Evolutionary conservation across 2,797 vertebrate genomes (phyloP), one percentile per base, ranked within the genome.

Genomic region (Cyprinodon diabolis): DNA sequence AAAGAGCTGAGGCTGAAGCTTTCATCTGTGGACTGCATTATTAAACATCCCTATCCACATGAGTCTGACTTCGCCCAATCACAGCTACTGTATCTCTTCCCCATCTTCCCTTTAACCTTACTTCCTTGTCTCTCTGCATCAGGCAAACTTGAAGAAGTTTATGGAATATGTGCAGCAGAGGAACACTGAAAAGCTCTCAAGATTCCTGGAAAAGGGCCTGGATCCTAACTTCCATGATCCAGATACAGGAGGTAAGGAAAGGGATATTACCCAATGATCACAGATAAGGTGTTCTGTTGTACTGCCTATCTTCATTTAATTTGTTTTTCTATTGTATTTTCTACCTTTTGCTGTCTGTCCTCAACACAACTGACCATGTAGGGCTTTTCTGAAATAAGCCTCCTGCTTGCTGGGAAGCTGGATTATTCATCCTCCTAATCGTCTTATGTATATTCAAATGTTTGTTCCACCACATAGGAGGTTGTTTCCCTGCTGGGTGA

Each of bases 61-160:
- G 79, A 90, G 85, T 88, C 85, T 91, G 85, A 88, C 87, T 88
- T 91, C 80, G 87, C 66, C 91, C 91, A 86, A 85, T 90, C 90
- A 91, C 83, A 86, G 75, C 51, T 86, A n/a, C n/a, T n/a, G n/a
- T n/a, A 76, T 87, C 82, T 89, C 74, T 84, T 77, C 72, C 74
- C 71, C 68, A 71, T 8, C 69, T 75, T 75, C 45, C 69, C 76
- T 76, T 65, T 72, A 45, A 79, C 62, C 55, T 77, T 4, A 1
- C 69, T 75, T 57, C 73, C 80, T 79, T 81, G 75, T 92, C 84
- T 91, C 75, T 67, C 69, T 85, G 80, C 72, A 86, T 75, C 88
- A 99, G 97, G 98, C 97, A 40, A 99, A 98, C 85, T 93, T 99
- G 90, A 99, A 98, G 95, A 99, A 98, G 93, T 98, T 98, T 82